Conservation (phyloP, 2,113 vertebrate species). For the Tretioscincus oriximinensis region DNA sequence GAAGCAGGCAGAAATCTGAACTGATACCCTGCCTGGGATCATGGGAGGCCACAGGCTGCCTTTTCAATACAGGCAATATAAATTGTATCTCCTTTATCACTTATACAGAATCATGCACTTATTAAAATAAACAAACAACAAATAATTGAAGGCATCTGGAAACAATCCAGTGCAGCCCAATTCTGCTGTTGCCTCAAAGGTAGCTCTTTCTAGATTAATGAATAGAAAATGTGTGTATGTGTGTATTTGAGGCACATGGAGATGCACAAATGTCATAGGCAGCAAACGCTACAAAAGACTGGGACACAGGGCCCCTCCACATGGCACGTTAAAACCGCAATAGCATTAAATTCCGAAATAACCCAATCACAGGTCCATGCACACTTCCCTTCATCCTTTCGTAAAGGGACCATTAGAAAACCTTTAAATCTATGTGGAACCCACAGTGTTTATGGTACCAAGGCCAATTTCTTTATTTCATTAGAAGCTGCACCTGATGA, state of each 20-base stretch:
- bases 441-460: neutral
- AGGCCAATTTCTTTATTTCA: neutral
- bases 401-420: no score
- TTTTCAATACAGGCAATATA: conserved; percentile 40
- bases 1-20: conserved; percentile 36
- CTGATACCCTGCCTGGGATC: conserved; percentile 37
- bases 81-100: conserved; percentile 39
- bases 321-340: no score
- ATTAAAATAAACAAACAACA: neutral
- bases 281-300: neutral
- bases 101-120: conserved; percentile 10
- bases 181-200: neutral
- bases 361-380: no score
- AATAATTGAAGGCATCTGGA: neutral
- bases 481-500: no score
- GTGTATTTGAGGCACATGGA: neutral
- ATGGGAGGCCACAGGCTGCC: conserved; percentile 8
- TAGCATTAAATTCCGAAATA: no score
- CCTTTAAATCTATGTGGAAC: no score
- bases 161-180: neutral
- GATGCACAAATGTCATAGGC: neutral
- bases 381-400: neutral
- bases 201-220: neutral
- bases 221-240: neutral
- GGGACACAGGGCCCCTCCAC: no score